Evolutionary conservation across 2,797 vertebrate genomes (phyloP).

Genomic region (Cottoperca gobio): DNA sequence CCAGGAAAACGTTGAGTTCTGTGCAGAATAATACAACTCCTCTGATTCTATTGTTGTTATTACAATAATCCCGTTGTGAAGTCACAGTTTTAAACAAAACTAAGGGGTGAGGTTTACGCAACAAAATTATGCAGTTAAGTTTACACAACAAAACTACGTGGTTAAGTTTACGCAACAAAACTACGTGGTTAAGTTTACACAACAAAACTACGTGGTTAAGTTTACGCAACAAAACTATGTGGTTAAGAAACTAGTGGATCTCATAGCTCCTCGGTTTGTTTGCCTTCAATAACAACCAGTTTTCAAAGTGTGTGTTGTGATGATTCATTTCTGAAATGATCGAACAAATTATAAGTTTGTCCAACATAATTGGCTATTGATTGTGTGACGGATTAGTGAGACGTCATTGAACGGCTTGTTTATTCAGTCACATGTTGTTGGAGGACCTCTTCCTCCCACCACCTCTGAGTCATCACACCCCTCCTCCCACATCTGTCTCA

Average conservation of each 20-base stretch:
- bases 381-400: slow-evolving; percentile 17
- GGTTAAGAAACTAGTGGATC: background rate
- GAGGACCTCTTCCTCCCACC: slow-evolving; percentile 63
- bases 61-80: too few relatives aligned
- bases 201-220: too few relatives aligned
- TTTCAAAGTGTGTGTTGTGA: background rate
- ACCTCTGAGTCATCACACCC: slow-evolving; percentile 67
- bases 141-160: too few relatives aligned
- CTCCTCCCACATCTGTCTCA: slow-evolving; percentile 60
- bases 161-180: too few relatives aligned
- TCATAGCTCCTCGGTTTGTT: slow-evolving; percentile 2
- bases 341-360: slow-evolving; percentile 14
- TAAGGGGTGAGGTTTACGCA: too few relatives aligned
- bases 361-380: slow-evolving; percentile 41
- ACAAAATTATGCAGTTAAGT: too few relatives aligned
- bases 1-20: background rate
- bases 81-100: too few relatives aligned
- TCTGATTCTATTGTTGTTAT: background rate
- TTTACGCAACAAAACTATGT: too few relatives aligned
- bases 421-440: background rate
- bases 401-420: slow-evolving; percentile 7
- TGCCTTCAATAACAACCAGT: background rate
- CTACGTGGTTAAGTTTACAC: too few relatives aligned
- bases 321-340: background rate
- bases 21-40: background rate